Conservation (phyloP, 2,113 vertebrate species). For the Atrichornis clamosus region DNA sequence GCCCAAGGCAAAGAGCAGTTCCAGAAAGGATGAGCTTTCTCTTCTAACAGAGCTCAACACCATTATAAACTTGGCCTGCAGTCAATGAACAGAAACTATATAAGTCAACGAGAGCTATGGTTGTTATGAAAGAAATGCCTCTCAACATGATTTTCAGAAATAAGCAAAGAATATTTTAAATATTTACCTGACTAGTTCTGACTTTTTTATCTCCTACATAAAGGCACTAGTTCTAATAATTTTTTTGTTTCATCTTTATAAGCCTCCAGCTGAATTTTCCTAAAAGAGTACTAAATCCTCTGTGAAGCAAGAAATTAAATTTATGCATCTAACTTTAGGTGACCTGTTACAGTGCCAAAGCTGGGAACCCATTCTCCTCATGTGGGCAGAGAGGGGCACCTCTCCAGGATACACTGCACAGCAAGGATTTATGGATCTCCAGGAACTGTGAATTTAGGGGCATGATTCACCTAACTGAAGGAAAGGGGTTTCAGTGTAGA, state of each 20-base stretch:
- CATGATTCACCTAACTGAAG: neutral
- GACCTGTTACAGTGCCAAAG: neutral
- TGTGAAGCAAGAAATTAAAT: neutral
- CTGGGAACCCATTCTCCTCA: neutral
- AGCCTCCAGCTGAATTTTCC: neutral
- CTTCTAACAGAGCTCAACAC: neutral
- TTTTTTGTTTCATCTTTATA: conserved; percentile 5
- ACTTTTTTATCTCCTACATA: neutral
- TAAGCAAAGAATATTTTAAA: neutral
- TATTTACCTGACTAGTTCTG: neutral
- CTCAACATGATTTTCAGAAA: neutral
- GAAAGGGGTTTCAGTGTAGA: neutral
- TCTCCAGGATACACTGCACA: neutral
- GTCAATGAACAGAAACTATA: neutral
- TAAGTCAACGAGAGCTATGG: neutral
- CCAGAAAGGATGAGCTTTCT: neutral
- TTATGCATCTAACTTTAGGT: neutral
- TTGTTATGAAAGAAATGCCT: neutral
- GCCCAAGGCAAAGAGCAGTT: neutral
- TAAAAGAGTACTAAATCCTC: neutral
- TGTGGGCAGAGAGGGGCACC: neutral
- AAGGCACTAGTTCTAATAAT: neutral
- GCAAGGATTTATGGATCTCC: neutral
- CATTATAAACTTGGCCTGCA: conserved; percentile 21
- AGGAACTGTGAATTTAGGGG: neutral